A percentile compares a stretch with the other conserved stretches of the same genome.
Conservation (phyloP, 1,140 invertebrate genomes). For the Hormaphis cornu region DNA sequence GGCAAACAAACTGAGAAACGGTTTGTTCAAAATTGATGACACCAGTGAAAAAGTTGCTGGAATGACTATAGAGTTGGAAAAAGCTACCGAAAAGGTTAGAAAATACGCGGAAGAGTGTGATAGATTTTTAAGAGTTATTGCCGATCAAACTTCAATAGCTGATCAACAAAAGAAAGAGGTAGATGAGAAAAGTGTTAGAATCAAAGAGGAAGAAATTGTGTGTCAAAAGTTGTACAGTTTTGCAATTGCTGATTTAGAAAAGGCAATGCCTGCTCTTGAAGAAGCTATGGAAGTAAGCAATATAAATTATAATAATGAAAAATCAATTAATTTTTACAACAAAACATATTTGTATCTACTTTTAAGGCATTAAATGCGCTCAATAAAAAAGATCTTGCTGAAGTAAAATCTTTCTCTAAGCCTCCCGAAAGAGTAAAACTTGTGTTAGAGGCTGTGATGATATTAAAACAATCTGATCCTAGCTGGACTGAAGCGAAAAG, state of each 20-base stretch:
- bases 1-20: constrained; percentile 63
- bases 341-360: neutral
- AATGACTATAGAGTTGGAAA: constrained; percentile 50
- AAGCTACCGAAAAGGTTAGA: neutral
- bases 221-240: constrained; percentile 68
- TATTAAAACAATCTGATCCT: constrained; percentile 64
- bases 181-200: constrained; percentile 55
- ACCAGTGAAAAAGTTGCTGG: constrained; percentile 54
- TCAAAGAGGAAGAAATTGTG: constrained; percentile 65
- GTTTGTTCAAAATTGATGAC: constrained; percentile 69
- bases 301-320: neutral
- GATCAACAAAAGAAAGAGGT: constrained; percentile 67
- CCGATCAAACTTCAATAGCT: constrained; percentile 64
- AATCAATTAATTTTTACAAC: neutral
- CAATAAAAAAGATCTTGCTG: constrained; percentile 78
- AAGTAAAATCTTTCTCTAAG: constrained; percentile 76
- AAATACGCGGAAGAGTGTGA: constrained; percentile 51
- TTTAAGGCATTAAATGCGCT: constrained; percentile 63
- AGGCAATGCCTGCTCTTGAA: constrained; percentile 73
- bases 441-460: constrained; percentile 82
- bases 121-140: constrained; percentile 62
- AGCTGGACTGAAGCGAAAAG: constrained; percentile 77
- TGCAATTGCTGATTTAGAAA: constrained; percentile 66
- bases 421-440: constrained; percentile 76
- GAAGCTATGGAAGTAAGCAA: constrained; percentile 60